Evolutionary conservation across 2,113 vertebrate species (phyloP), one percentile per base, ranked within the genome.

Genomic region (Gila orcuttii): DNA sequence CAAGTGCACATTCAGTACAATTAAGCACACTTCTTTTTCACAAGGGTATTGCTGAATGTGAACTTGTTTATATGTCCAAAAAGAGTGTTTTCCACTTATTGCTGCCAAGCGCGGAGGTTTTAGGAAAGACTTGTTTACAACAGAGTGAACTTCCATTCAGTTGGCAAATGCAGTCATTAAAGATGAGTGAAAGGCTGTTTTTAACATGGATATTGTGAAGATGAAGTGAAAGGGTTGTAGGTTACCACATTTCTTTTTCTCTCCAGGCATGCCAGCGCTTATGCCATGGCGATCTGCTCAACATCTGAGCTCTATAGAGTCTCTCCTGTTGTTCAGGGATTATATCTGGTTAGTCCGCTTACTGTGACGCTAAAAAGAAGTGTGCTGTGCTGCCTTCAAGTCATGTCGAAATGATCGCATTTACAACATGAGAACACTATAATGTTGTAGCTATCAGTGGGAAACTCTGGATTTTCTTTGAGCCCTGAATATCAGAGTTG

Each of bases 321-420:
- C 25, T 33, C 28, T 69, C 28, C 8, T 82, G 80, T n/a, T 69
- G 64, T 69, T 82, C 64, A 8, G 64, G 47, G 19, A 52, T 82
- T 69, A 52, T 19, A 80, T 64, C 59, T 80, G 52, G 55, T 33
- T 36, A 80, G 78, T 62, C 39, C 7, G 36, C 19, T 64, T 62
- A 19, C 60, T 15, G n/a, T 19, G 36, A 80, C 21, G 39, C 13
- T 64, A 64, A 64, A 62, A 47, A 64, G 15, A 36, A 28, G 23
- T 42, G 76, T 15, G 5, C 1, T 59, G 33, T 36, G 10, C 55
- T 60, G 31, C 52, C 55, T 79, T 79, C 10, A 60, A 25, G 42
- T 25, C 55, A 62, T 42, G 77, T 79, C 3, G 33, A 42, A 79
- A 25, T 25, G 33, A 79, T 62, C 23, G 36, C 60, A 79, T 60